Evolutionary conservation across 2,113 vertebrate species (phyloP).

Genomic region (Syrmaticus mikado): DNA sequence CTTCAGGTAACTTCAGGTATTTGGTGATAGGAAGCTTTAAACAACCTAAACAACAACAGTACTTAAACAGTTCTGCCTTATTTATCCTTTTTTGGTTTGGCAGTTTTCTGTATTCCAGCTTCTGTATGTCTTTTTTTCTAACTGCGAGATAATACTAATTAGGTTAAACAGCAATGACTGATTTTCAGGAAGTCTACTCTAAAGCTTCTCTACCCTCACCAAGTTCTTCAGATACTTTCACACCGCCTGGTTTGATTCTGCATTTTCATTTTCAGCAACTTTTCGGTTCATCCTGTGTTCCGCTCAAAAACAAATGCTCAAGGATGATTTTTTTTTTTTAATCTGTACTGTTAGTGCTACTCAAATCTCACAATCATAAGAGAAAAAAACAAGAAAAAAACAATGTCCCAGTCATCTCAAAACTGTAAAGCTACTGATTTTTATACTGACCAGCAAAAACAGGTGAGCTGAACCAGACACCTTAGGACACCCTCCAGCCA

Average conservation of each 20-base stretch:
- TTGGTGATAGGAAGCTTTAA: not conserved
- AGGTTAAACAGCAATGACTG: not conserved
- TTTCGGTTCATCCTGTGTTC: not conserved
- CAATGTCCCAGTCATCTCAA: not conserved
- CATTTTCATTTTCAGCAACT: not conserved
- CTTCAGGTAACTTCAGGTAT: not conserved
- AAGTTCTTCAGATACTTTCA: not conserved
- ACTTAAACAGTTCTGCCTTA: not conserved
- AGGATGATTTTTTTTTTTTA: not conserved
- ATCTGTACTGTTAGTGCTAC: not conserved
- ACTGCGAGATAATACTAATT: not conserved
- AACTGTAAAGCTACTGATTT: not conserved
- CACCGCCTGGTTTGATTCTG: not conserved
- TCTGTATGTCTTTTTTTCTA: not conserved
- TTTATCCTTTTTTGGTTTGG: not conserved
- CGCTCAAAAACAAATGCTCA: not conserved
- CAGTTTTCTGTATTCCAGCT: not conserved
- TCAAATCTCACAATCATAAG: not conserved
- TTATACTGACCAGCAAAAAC: not conserved
- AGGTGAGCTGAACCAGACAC: not conserved
- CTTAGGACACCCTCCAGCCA: not conserved
- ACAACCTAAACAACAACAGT: not conserved
- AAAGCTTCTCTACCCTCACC: not conserved
- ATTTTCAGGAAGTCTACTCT: not conserved
- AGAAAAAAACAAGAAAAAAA: not conserved